These are phyloP conservation scores for Lipophrys pholis DNA, from an alignment of 2,113 vertebrate species.

Conservation along the genomic window DNA sequence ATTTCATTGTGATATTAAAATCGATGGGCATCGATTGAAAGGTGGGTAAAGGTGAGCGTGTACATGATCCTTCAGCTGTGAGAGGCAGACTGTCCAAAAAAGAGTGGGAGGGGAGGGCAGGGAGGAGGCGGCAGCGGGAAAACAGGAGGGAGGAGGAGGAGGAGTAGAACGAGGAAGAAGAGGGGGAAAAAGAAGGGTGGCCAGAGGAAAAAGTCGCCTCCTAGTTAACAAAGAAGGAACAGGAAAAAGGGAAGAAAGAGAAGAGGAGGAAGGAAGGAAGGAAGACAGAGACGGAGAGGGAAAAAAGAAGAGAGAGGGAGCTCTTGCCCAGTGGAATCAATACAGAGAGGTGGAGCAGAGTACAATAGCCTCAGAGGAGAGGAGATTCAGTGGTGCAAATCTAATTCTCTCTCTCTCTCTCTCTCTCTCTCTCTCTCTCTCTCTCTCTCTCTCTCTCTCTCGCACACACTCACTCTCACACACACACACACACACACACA, in stretches of 20 bases:
- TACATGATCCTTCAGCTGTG: constrained; percentile 74
- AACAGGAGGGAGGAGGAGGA: not conserved
- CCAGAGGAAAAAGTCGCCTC: constrained; percentile 57
- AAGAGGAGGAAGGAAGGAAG: constrained; percentile 24
- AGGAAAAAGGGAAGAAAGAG: constrained; percentile 30
- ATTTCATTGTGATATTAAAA: constrained; percentile 83
- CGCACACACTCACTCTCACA: no score
- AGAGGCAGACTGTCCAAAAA: constrained; percentile 50
- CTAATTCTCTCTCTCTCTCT: constrained; percentile 87
- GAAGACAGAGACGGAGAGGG: constrained; percentile 3
- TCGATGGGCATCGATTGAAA: constrained; percentile 80
- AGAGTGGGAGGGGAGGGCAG: not conserved
- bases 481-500: constrained; percentile 15
- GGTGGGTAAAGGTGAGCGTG: constrained; percentile 79
- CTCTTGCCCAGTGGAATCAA: constrained; percentile 85
- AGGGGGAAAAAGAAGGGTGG: not conserved
- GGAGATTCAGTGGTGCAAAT: constrained; percentile 92
- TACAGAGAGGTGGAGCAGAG: constrained; percentile 88
- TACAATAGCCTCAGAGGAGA: constrained; percentile 93
- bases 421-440: no score
- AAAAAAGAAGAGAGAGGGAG: constrained; percentile 50
- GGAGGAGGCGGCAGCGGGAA: no score
- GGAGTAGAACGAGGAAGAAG: constrained; percentile 1
- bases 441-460: constrained; percentile 17
- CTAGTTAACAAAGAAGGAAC: constrained; percentile 62